Conservation (phyloP, 2,113 vertebrate genomes). For the Psophia crepitans region DNA sequence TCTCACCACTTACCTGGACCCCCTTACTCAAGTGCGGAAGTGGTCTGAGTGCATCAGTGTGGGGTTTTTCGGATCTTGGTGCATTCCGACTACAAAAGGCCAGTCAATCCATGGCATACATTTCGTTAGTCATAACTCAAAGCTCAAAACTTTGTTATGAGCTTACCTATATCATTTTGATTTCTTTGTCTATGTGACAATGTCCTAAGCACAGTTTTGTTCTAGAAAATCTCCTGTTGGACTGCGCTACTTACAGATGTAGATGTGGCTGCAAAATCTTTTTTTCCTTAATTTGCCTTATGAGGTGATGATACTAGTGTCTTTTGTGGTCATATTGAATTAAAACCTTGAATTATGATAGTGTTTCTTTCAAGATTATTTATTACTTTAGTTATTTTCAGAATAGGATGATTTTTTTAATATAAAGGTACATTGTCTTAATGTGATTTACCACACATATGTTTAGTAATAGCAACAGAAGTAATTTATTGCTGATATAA, state of each 20-base stretch:
- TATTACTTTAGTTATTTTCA: neutral
- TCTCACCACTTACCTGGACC: neutral
- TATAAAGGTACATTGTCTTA: neutral
- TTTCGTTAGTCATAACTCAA: neutral
- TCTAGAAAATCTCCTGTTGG: neutral
- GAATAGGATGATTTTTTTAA: neutral
- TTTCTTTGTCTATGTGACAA: neutral
- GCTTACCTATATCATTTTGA: neutral
- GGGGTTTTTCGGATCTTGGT: too few relatives aligned
- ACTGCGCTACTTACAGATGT: neutral
- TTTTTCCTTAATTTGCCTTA: neutral
- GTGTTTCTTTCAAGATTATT: neutral
- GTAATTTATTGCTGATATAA: neutral
- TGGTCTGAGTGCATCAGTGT: neutral
- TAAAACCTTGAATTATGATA: neutral
- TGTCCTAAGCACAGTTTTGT: neutral
- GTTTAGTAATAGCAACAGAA: neutral
- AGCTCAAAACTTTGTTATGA: neutral
- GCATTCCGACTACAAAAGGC: neutral
- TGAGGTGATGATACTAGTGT: neutral
- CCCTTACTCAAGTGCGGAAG: neutral
- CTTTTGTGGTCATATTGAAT: neutral
- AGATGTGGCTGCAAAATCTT: neutral
- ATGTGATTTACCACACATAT: neutral
- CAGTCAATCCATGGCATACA: neutral